These are phyloP conservation scores for Diadophis punctatus DNA, from an alignment of 2,113 vertebrate species.

Conservation along the genomic window DNA sequence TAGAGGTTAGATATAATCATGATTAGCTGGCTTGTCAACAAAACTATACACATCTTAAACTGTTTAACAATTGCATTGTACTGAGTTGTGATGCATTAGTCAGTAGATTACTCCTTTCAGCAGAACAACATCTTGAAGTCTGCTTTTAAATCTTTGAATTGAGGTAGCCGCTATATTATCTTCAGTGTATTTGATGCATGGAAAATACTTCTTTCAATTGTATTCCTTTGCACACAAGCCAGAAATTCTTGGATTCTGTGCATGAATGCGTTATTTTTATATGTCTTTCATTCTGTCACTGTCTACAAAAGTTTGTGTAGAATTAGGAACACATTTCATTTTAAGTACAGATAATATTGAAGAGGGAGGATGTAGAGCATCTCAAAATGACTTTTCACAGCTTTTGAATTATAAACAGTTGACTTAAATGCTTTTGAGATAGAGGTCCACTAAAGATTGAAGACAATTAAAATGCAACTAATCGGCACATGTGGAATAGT, in stretches of 20 bases:
- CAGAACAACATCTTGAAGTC: background rate
- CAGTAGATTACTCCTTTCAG: background rate
- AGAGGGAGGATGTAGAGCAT: slow-evolving; percentile 38
- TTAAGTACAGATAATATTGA: slow-evolving; percentile 60
- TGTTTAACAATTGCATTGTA: background rate
- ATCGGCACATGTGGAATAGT: background rate
- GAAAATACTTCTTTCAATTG: slow-evolving; percentile 4
- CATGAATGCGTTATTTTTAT: slow-evolving; percentile 38
- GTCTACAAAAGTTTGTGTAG: slow-evolving; percentile 30
- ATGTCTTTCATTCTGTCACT: slow-evolving; percentile 41
- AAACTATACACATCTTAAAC: background rate
- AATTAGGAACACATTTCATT: slow-evolving; percentile 63
- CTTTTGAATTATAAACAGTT: slow-evolving; percentile 37
- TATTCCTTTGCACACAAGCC: slow-evolving; percentile 19
- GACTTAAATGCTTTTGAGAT: slow-evolving; percentile 30
- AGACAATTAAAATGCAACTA: slow-evolving; percentile 4
- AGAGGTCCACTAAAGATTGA: background rate
- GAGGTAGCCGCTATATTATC: background rate
- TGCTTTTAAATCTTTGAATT: slow-evolving; percentile 2
- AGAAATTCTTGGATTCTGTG: slow-evolving; percentile 5
- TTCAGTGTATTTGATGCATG: rapidly evolving
- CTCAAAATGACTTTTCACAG: slow-evolving; percentile 33
- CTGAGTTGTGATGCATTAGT: rapidly evolving
- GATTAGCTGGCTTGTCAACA: background rate
- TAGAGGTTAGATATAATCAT: background rate